Evolutionary conservation across 2,113 vertebrate genomes (phyloP).

Genomic region (Centropus bengalensis): DNA sequence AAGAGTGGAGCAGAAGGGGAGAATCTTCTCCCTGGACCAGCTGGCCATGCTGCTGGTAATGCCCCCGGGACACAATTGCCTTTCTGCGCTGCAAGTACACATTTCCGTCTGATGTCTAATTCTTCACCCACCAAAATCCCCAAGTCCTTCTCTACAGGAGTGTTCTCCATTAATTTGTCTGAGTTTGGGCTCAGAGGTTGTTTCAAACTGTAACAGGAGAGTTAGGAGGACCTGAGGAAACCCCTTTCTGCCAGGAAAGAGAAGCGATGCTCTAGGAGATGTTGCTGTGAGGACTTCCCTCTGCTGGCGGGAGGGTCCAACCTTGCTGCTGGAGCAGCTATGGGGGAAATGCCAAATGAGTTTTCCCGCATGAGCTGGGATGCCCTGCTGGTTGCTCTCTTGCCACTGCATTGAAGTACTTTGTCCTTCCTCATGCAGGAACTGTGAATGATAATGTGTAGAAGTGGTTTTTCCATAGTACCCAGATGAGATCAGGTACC

Average conservation of each 20-base stretch:
- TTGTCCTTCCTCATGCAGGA: not conserved
- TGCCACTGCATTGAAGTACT: not conserved
- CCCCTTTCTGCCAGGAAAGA: not conserved
- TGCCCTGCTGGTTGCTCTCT: not conserved
- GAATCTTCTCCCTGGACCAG: too few species aligned
- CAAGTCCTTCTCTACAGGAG: not conserved
- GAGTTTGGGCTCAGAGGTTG: not conserved
- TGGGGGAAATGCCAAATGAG: not conserved
- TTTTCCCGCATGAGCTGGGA: not conserved
- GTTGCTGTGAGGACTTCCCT: not conserved
- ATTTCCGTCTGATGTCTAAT: not conserved
- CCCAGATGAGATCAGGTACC: not conserved
- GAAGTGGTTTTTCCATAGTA: not conserved
- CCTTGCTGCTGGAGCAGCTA: not conserved
- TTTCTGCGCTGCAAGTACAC: not conserved
- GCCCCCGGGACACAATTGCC: fast-evolving
- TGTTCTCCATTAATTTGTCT: not conserved
- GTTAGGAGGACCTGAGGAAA: not conserved
- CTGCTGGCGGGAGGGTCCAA: not conserved
- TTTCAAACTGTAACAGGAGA: too few species aligned
- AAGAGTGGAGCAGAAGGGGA: fast-evolving
- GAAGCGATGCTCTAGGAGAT: not conserved
- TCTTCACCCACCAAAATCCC: not conserved
- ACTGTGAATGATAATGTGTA: fast-evolving
- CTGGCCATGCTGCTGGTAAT: not conserved